Evolutionary conservation across 2,797 vertebrate genomes (phyloP), one percentile per base, ranked within the genome.

Genomic region (Amblyopsis hoosieri): DNA sequence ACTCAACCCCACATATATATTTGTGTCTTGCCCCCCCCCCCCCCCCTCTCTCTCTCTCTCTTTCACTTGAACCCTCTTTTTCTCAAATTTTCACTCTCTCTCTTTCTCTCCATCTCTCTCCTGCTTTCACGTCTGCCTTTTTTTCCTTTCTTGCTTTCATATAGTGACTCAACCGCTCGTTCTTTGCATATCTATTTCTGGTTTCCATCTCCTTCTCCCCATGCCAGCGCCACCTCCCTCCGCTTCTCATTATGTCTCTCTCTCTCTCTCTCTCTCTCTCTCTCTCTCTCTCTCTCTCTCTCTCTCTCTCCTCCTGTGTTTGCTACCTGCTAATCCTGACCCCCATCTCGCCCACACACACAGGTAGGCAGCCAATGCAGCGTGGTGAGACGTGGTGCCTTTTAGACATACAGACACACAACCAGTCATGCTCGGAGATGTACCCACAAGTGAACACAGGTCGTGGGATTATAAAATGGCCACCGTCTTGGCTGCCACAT

Each of bases 161-260:
- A 88, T 86, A 92, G 85, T 92, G 90, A 92, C 90, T 93, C 91
- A 91, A 92, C 90, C 89, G 87, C 88, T 90, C 85, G 80, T 78
- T 86, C 83, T 90, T 82, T 88, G 82, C 89, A 87, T 87, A 83
- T 87, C 90, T 89, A 90, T 88, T 91, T 89, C 80, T 84, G 69
- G 82, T 85, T 77, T 89, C 85, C 69, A 78, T 85, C 82, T 83
- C 78, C 79, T 72, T 83, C 85, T 81, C 79, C 79, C 74, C 82
- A 83, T 79, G 86, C 86, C 80, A 83, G 81, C 86, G 73, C 85
- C 85, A 76, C 88, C 88, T 89, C 89, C 87, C 82, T 89, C 86
- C 88, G 90, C 83, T 91, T 90, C 91, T 92, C 91, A 92, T 91
- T 92, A 90, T 90, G 81, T 62, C 57, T 83, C 84, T 81, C 81